phyloP scores from a whole-genome alignment of 1,140 invertebrate genomes.

The Venturia canescens region DNA sequence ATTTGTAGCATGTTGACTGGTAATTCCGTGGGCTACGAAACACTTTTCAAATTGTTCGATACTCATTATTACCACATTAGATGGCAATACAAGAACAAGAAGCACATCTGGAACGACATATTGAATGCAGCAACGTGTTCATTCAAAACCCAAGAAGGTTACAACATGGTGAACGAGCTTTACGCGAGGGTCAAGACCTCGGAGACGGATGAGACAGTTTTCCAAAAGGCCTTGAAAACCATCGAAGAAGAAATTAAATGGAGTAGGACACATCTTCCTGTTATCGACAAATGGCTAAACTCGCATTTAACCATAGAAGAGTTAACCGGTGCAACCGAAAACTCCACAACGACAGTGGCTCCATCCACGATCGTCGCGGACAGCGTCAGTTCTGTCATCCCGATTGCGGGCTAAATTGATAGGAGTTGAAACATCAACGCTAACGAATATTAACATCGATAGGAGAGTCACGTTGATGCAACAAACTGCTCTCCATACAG shows the following conservation, averaged over 20 bases:
- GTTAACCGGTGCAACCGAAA: constrained; percentile 1
- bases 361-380: background rate
- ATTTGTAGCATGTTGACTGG: constrained; percentile 85
- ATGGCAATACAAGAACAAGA: constrained; percentile 81
- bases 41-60: constrained; percentile 82
- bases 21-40: constrained; percentile 81
- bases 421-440: background rate
- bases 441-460: background rate
- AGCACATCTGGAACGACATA: constrained; percentile 84
- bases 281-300: constrained; percentile 83
- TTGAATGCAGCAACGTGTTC: constrained; percentile 83
- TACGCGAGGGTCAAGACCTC: constrained; percentile 81
- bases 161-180: constrained; percentile 81
- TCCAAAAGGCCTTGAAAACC: constrained; percentile 82
- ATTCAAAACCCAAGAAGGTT: constrained; percentile 84
- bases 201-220: constrained; percentile 81
- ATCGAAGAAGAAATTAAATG: constrained; percentile 84
- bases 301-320: constrained; percentile 71
- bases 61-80: constrained; percentile 83
- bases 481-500: background rate
- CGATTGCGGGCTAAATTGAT: constrained; percentile 4
- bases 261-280: constrained; percentile 83
- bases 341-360: background rate
- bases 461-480: background rate
- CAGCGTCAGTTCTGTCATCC: background rate